phyloP scores from a whole-genome alignment of 2,888 invertebrate genomes.

The Scaptomyza reducta region DNA sequence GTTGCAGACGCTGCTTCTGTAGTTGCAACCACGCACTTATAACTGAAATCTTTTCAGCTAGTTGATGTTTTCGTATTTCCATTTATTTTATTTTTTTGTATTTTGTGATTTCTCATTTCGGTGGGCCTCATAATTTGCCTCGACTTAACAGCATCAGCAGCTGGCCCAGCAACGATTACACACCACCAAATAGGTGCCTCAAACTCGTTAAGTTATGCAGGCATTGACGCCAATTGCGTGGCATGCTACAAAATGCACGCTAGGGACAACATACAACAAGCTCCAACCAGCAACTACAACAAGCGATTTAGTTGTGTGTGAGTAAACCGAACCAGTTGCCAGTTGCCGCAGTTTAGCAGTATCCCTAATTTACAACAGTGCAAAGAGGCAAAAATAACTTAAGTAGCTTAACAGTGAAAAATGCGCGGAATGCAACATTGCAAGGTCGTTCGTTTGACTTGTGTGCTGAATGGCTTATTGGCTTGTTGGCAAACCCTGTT shows the following conservation, averaged over 20 bases:
- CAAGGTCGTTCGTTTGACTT: conserved; percentile 70
- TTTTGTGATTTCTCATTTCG: conserved; percentile 26
- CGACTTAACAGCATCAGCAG: conserved; percentile 27
- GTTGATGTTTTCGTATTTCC: conserved; percentile 47
- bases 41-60: conserved; percentile 48
- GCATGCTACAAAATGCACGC: conserved; percentile 61
- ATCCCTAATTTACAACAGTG: conserved; percentile 73
- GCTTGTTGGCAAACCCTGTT: conserved; percentile 5
- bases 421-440: conserved; percentile 76
- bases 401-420: conserved; percentile 77
- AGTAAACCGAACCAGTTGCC: conserved; percentile 53
- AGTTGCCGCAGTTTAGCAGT: conserved; percentile 37
- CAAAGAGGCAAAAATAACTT: conserved; percentile 68
- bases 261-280: conserved; percentile 41
- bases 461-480: background rate
- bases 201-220: conserved; percentile 73
- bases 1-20: conserved; percentile 48
- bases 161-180: conserved; percentile 53
- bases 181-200: conserved; percentile 47
- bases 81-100: conserved; percentile 15
- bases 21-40: conserved; percentile 52
- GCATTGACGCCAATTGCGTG: conserved; percentile 67
- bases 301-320: conserved; percentile 12
- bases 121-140: conserved; percentile 61
- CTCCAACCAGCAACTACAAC: conserved; percentile 12